Percentiles rank a stretch among this genome's conserved stretches.
Conservation (phyloP, 2,113 vertebrate species). For the Pygoscelis antarcticus region DNA sequence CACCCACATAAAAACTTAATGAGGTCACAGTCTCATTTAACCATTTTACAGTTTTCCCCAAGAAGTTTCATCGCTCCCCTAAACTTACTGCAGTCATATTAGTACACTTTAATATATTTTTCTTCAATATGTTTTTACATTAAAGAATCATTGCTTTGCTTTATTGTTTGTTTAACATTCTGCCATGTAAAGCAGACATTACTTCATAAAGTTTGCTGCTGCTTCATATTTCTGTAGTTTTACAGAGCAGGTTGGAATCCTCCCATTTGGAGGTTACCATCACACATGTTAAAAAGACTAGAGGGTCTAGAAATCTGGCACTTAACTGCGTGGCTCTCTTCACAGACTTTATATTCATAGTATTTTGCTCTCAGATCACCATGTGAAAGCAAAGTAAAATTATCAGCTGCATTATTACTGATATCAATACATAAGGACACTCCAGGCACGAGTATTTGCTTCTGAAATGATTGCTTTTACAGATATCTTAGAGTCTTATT, state of each 20-base stretch:
- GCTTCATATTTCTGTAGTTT: conserved; percentile 7
- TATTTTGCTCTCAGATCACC: neutral
- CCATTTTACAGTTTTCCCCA: conserved; percentile 21
- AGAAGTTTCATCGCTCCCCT: neutral
- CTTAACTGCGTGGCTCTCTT: neutral
- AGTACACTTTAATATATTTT: conserved; percentile 1
- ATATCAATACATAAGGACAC: neutral
- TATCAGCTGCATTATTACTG: neutral
- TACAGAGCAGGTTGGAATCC: neutral
- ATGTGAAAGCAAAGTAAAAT: neutral
- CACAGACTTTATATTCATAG: neutral
- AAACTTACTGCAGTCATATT: neutral
- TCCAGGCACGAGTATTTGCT: neutral
- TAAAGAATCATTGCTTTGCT: conserved; percentile 38
- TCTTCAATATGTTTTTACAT: conserved; percentile 5
- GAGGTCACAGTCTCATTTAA: conserved; percentile 19
- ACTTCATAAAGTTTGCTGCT: conserved; percentile 54
- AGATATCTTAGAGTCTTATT: conserved; percentile 12
- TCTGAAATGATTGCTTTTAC: conserved; percentile 30
- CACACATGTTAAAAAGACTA: neutral
- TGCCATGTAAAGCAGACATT: conserved; percentile 25
- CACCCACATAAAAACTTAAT: conserved; percentile 32
- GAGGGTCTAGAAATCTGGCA: neutral
- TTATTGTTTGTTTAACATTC: conserved; percentile 46
- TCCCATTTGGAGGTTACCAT: neutral